Conservation (phyloP, 2,888 invertebrate genomes). For the Pachliopta kotzebuea region DNA sequence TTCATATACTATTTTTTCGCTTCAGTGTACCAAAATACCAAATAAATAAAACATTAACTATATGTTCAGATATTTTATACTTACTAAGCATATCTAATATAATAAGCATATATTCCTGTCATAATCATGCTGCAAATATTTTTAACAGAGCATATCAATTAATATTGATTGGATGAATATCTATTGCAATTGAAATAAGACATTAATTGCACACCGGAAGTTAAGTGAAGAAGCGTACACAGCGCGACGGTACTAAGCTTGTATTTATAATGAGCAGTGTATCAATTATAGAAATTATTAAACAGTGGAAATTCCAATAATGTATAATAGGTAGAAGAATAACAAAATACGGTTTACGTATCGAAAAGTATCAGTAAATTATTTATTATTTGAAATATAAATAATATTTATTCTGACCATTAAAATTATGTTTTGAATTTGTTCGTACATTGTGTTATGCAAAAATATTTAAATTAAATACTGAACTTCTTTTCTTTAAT, state of each 20-base stretch:
- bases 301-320: not conserved
- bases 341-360: not conserved
- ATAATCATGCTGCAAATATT: not conserved
- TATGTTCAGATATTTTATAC: not conserved
- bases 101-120: not conserved
- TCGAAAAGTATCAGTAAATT: slow-evolving; percentile 9
- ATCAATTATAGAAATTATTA: not conserved
- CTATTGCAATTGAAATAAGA: not conserved
- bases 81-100: not conserved
- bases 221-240: too few species aligned
- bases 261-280: not conserved
- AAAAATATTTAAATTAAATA: slow-evolving; percentile 28
- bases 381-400: slow-evolving; percentile 16
- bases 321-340: not conserved
- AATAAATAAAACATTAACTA: not conserved
- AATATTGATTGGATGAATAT: not conserved
- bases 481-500: slow-evolving; percentile 11
- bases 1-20: not conserved
- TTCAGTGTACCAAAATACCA: not conserved
- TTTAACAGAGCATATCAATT: not conserved
- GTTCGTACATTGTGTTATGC: slow-evolving; percentile 24
- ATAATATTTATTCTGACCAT: slow-evolving; percentile 23
- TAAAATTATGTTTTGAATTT: slow-evolving; percentile 25
- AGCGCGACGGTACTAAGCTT: too few species aligned
- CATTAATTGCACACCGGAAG: not conserved